These are phyloP conservation scores for Meleagris gallopavo DNA, from an alignment of 2,113 vertebrate genomes.

Conservation along the genomic window DNA sequence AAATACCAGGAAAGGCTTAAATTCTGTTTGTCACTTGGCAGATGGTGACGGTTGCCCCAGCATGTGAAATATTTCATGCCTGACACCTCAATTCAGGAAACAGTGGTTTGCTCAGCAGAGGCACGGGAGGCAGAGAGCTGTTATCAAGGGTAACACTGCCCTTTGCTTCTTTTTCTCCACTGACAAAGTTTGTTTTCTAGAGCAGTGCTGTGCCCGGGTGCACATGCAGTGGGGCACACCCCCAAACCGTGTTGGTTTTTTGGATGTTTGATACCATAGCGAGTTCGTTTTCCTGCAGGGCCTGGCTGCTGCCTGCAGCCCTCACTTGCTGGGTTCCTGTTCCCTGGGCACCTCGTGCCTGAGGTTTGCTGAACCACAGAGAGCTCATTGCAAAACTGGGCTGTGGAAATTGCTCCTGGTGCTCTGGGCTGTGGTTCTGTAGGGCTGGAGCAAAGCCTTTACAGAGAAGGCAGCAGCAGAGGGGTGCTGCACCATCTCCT, in stretches of 20 bases:
- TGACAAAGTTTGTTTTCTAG: not conserved
- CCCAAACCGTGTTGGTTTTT: not conserved
- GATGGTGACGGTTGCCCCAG: slow-evolving; percentile 43
- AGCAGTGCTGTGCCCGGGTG: not conserved
- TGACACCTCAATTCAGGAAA: slow-evolving; percentile 65
- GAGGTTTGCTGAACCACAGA: not conserved
- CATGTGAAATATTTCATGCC: slow-evolving; percentile 48
- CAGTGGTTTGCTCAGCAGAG: slow-evolving; percentile 63
- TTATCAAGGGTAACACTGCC: not conserved
- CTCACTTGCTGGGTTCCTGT: not conserved
- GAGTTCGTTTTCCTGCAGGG: slow-evolving; percentile 30
- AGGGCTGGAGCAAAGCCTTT: not conserved
- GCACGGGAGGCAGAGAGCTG: slow-evolving; percentile 19
- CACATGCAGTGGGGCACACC: fast-evolving
- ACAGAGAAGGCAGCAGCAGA: fast-evolving
- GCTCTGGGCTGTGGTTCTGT: not conserved
- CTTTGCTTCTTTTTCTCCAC: not conserved
- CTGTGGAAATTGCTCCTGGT: not conserved
- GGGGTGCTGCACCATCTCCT: fast-evolving
- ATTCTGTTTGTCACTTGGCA: slow-evolving; percentile 45
- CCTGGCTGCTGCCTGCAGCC: not conserved
- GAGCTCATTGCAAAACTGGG: not conserved
- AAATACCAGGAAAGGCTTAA: slow-evolving; percentile 28
- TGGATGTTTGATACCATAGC: not conserved
- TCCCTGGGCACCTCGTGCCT: not conserved